Evolutionary conservation across 1,140 invertebrate genomes (phyloP).

Genomic region (Oryctes rhinoceros): DNA sequence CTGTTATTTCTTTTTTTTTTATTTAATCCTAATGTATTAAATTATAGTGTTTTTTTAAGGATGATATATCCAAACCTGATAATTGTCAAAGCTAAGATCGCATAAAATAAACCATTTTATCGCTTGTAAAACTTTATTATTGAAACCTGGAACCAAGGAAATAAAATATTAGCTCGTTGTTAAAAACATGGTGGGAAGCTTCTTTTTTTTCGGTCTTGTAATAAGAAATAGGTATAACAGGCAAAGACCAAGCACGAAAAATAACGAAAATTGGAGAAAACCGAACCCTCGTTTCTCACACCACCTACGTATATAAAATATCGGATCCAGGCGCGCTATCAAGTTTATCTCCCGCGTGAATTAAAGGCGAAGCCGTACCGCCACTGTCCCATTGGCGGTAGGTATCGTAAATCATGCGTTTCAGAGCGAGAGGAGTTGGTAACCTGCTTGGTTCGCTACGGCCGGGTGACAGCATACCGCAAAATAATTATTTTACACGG

Average conservation of each 20-base stretch:
- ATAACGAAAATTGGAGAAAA: not conserved
- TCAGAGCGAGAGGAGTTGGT: not conserved
- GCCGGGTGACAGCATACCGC: too few relatives aligned
- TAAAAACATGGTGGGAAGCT: not conserved
- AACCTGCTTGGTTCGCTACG: too few relatives aligned
- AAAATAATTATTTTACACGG: too few relatives aligned
- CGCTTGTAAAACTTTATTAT: not conserved
- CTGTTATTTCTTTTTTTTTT: too few relatives aligned
- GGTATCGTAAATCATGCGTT: slow-evolving; percentile 29
- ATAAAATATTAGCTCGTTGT: not conserved
- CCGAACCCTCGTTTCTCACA: not conserved
- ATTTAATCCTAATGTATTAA: too few relatives aligned
- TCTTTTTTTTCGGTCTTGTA: not conserved
- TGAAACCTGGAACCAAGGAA: not conserved
- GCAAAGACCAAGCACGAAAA: too few relatives aligned
- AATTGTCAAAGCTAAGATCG: not conserved
- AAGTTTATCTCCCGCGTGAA: slow-evolving; percentile 16
- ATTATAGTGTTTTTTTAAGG: too few relatives aligned
- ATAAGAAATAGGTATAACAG: too few relatives aligned
- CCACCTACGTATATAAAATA: not conserved
- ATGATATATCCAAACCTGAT: not conserved
- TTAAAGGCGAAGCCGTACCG: slow-evolving; percentile 13
- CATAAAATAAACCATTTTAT: not conserved
- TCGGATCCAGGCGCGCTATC: not conserved
- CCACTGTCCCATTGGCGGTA: not conserved